Evolutionary conservation across 2,113 vertebrate genomes (phyloP), one percentile per base, ranked within the genome.

Genomic region (Thoracochromis brauschi): DNA sequence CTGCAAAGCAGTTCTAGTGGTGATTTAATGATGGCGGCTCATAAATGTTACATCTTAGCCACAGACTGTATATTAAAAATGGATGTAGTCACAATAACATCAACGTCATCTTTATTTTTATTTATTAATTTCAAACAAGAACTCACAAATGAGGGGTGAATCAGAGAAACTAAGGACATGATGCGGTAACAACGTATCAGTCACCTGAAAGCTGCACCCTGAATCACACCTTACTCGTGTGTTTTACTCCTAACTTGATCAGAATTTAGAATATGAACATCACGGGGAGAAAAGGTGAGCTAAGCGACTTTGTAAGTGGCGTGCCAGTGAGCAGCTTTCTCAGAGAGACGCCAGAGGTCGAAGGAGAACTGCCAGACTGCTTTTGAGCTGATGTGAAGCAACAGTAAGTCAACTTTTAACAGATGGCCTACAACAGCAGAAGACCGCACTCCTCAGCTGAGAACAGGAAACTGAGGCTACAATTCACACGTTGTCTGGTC

Each of bases 321-420:
- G 1, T 63, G 33, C 60, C 58, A 60, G 16, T 6, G 17, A 65
- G 33, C 31, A 6, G 63, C 5, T 21, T 40, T 71, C n/a, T 71
- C 19, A 7, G 38, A 17, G 38, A 14, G 38, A 71, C 4, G n/a
- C 13, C 65, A 16, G 65, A 42, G 38, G 33, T 68, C n/a, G 8
- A 38, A 40, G 33, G n/a, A 24, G 13, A 42, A 16, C 1, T 5
- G n/a, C 35, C n/a, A 3, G 35, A 4, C 35, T 65, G 33, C 35
- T 68, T 68, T 33, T 19, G n/a, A 71, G 35, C 35, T 26, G n/a
- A 73, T 17, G 40, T 42, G 38, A 73, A 45, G 8, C 38, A 9
- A 16, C 38, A 9, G 1, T 2, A 71, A 42, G n/a, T 42, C 38
- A 71, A 1, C 0, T 14, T 45, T 26, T 26, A 29, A 1, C 5